Base-by-base conservation (phyloP, 2,888 invertebrate species). In the Andrena chrysosceles region DNA sequence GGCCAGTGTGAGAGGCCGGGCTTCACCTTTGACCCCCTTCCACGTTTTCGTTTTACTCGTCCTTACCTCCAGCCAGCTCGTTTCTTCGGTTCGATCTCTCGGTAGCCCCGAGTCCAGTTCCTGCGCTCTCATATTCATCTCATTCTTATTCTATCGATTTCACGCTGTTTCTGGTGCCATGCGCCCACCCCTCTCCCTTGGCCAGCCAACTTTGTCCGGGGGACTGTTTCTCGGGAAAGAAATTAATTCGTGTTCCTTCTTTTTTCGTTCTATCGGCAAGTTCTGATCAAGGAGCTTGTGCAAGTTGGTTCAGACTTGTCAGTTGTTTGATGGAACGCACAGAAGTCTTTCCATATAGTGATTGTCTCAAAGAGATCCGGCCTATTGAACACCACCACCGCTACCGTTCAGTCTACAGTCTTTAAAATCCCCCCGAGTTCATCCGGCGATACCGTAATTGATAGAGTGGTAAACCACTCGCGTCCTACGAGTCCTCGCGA, bases 11-110 rank as follows among this genome's bases (percentile, higher is more conserved):
- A 92, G 92, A 93, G 92, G 92, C 92, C 88, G 92, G 92, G 90
- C 91, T 89, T 93, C 92, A 93, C 93, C 93, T 93, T 91, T 93
- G 92, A 93, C 93, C 92, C 89, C 85, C 48, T 66, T 75, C 77
- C 70, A 70, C 74, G 80, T 84, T 80, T 71, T 75, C 77, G 82
- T 87, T 86, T 85, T 84, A 66, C 71, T 82, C 81, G 83, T 86
- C 84, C 84, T 81, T 74, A 73, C 74, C 60, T 83, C 69, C 74
- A 42, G 78, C 83, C 84, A 76, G 75, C 59, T 78, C 85, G 85
- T 83, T 77, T 52, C 79, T 66, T 78, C 77, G 73, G 67, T 75
- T 74, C 77, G 77, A 79, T 83, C 78, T 83, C 83, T 76, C 78
- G 81, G 73, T 79, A 70, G 77, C 83, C 81, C 63, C 83, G 72